Evolutionary conservation across 2,113 vertebrate species (phyloP).

Genomic region (Centrocercus urophasianus): DNA sequence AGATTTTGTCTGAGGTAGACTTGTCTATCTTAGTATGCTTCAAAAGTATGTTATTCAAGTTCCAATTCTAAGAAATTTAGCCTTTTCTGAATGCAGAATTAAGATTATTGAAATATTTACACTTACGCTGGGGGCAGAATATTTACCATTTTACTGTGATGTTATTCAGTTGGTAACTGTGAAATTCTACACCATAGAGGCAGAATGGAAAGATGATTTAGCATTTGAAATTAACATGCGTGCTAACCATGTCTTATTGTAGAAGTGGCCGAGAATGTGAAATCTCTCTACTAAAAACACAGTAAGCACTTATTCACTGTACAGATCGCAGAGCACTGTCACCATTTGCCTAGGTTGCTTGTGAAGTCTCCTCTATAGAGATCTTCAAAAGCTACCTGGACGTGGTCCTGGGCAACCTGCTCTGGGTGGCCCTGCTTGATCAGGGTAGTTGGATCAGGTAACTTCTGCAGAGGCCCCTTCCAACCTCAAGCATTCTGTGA

Average conservation of each 20-base stretch:
- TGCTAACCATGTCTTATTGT: neutral
- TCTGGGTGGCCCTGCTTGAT: neutral
- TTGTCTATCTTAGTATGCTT: neutral
- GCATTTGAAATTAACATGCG: neutral
- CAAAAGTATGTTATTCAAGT: neutral
- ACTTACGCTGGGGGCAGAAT: rapidly evolving
- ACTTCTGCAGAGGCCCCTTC: neutral
- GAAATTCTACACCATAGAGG: neutral
- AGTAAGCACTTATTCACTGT: neutral
- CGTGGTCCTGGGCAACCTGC: neutral
- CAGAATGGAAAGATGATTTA: neutral
- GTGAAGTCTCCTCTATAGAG: neutral
- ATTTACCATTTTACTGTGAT: neutral
- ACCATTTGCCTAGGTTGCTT: neutral
- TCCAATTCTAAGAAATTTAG: neutral
- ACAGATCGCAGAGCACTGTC: neutral
- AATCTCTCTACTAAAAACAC: neutral
- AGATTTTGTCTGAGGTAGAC: rapidly evolving
- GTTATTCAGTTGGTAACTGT: neutral
- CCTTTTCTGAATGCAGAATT: neutral
- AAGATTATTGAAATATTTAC: neutral
- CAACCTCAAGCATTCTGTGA: neutral
- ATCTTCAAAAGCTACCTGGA: neutral
- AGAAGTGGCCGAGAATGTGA: neutral
- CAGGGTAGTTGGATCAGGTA: neutral